phyloP scores from a whole-genome alignment of 2,797 vertebrate species.

The Artibeus jamaicensis region DNA sequence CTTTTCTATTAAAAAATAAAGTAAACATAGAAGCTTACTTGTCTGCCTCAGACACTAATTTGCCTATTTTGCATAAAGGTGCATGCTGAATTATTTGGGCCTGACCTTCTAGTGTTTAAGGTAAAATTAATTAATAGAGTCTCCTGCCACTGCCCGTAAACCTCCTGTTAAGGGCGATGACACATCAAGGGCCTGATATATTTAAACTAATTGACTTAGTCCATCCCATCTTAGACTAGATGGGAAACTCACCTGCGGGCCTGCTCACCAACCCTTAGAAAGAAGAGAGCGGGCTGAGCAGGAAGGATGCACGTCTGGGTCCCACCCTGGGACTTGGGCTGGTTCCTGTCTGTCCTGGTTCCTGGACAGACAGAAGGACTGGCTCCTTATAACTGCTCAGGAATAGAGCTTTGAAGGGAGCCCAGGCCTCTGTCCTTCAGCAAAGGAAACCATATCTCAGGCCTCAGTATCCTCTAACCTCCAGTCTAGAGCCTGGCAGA shows the following conservation, averaged over 20 bases:
- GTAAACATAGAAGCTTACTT: neutral
- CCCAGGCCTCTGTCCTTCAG: neutral
- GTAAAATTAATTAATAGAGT: conserved; percentile 54
- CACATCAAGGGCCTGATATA: neutral
- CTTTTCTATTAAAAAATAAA: conserved; percentile 45
- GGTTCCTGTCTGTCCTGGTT: neutral
- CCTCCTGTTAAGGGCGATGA: neutral
- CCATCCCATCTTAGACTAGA: conserved; percentile 13
- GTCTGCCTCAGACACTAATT: neutral
- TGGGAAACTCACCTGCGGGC: neutral
- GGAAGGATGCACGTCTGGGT: neutral
- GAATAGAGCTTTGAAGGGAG: neutral
- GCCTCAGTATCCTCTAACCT: neutral
- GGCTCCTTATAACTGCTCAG: neutral
- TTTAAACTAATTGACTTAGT: conserved; percentile 42
- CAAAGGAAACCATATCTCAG: rapidly evolving
- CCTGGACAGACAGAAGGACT: neutral
- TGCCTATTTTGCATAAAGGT: conserved; percentile 54
- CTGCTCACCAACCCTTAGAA: neutral
- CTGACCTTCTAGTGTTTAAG: conserved; percentile 51
- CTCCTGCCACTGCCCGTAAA: conserved; percentile 23
- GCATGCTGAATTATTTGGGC: conserved; percentile 36
- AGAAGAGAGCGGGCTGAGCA: neutral
- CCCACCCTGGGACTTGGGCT: neutral
- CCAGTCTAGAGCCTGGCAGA: neutral